These are phyloP conservation scores for Watsonalla cultraria DNA, from an alignment of 2,888 invertebrate genomes.

Conservation along the genomic window DNA sequence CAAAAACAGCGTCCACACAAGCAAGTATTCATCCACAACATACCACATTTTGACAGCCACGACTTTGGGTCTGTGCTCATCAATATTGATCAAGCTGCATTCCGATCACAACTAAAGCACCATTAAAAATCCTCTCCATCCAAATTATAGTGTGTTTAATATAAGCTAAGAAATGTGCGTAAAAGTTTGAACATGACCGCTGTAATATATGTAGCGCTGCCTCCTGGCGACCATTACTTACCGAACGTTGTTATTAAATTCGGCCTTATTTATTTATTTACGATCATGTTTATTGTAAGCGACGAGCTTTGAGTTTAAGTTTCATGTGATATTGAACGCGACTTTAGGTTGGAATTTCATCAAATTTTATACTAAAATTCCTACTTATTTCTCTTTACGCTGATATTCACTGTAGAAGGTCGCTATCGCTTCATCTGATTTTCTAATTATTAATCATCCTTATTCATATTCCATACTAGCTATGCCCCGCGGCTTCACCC, in stretches of 20 bases:
- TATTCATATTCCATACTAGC: too few species aligned
- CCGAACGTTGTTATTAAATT: slow-evolving; percentile 72
- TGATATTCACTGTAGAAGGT: too few species aligned
- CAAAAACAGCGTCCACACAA: not conserved
- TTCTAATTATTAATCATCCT: too few species aligned
- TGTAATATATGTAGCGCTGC: slow-evolving; percentile 70
- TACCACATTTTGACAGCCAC: slow-evolving; percentile 1
- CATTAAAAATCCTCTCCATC: slow-evolving; percentile 36
- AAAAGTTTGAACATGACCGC: slow-evolving; percentile 65
- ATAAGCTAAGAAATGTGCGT: slow-evolving; percentile 71
- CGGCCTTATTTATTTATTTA: slow-evolving; percentile 76
- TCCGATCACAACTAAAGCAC: slow-evolving; percentile 33
- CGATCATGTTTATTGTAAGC: slow-evolving; percentile 53
- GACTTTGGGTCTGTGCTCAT: not conserved
- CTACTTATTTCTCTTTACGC: too few species aligned
- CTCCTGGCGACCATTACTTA: slow-evolving; percentile 75
- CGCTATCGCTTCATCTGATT: too few species aligned
- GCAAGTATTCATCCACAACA: not conserved
- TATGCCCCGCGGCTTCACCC: too few species aligned
- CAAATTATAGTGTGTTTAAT: slow-evolving; percentile 77
- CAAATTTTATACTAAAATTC: too few species aligned
- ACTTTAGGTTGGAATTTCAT: not conserved
- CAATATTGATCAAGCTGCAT: slow-evolving; percentile 3
- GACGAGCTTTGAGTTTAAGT: slow-evolving; percentile 17
- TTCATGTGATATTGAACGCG: not conserved